phyloP scores from a whole-genome alignment of 2,113 vertebrate species.

The Elaphurus davidianus region DNA sequence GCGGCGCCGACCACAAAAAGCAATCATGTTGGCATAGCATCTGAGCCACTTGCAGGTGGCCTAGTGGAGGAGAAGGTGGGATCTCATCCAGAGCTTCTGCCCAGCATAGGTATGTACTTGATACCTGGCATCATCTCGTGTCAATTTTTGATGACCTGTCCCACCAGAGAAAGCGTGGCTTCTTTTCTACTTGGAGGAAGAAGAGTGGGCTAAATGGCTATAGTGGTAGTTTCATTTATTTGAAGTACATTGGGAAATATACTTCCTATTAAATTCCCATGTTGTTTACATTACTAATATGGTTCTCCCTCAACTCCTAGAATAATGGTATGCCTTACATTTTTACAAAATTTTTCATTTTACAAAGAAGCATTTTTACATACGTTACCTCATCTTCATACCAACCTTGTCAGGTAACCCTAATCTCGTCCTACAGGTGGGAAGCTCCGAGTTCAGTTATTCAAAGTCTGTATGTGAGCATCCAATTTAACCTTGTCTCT shows the following conservation, averaged over 20 bases:
- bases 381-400: neutral
- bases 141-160: conserved; percentile 38
- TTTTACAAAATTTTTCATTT: conserved; percentile 26
- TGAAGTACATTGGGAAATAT: conserved; percentile 6
- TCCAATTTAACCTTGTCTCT: neutral
- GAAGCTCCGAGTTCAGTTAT: conserved; percentile 33
- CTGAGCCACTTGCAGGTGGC: conserved; percentile 62
- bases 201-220: conserved; percentile 32
- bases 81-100: conserved; percentile 75
- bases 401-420: neutral
- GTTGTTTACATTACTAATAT: conserved; percentile 23
- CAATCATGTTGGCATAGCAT: conserved; percentile 58
- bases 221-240: conserved; percentile 13
- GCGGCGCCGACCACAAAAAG: conserved; percentile 67
- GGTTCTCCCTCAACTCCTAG: neutral
- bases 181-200: conserved; percentile 51
- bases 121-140: conserved; percentile 9
- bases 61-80: conserved; percentile 77
- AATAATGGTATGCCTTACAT: neutral
- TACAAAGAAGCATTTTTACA: conserved; percentile 2
- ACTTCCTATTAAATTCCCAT: neutral
- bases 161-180: conserved; percentile 49
- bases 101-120: conserved; percentile 80
- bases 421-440: neutral
- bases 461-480: neutral